Conservation (phyloP, 2,888 invertebrate genomes). For the Fragum whitleyi region DNA sequence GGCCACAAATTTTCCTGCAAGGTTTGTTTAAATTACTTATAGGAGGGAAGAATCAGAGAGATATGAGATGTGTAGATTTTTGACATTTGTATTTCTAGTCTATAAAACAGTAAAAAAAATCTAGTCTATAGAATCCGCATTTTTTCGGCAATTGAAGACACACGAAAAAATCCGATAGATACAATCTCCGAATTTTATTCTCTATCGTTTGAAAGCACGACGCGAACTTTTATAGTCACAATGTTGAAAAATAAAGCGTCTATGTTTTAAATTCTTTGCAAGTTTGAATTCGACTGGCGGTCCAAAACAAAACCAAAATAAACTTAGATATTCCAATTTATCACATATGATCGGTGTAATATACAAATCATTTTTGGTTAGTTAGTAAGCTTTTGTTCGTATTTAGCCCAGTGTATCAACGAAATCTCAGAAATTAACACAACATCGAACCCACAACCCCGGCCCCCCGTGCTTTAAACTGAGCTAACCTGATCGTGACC, state of each 20-base stretch:
- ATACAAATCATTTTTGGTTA: too few species aligned
- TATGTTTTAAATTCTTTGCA: conserved; percentile 25
- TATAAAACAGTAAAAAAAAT: too few species aligned
- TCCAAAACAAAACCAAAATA: conserved; percentile 22
- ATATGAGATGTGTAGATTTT: too few species aligned
- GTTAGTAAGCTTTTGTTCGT: neutral
- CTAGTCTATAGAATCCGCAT: neutral
- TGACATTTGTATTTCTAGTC: too few species aligned
- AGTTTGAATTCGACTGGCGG: conserved; percentile 63
- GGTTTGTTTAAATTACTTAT: too few species aligned
- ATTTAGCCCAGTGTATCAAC: neutral
- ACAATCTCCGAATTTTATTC: neutral
- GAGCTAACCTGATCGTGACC: neutral
- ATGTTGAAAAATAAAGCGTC: conserved; percentile 24
- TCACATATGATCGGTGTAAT: too few species aligned
- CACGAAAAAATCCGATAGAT: neutral
- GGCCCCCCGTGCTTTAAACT: neutral
- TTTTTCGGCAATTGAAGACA: neutral
- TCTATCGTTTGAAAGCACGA: too few species aligned
- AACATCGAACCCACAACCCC: neutral
- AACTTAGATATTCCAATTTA: neutral
- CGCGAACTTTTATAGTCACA: too few species aligned
- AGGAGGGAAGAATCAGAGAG: too few species aligned
- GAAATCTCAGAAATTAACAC: neutral
- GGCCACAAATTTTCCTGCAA: too few species aligned